phyloP scores from a whole-genome alignment of 2,113 vertebrate species.

The Lynx canadensis region DNA sequence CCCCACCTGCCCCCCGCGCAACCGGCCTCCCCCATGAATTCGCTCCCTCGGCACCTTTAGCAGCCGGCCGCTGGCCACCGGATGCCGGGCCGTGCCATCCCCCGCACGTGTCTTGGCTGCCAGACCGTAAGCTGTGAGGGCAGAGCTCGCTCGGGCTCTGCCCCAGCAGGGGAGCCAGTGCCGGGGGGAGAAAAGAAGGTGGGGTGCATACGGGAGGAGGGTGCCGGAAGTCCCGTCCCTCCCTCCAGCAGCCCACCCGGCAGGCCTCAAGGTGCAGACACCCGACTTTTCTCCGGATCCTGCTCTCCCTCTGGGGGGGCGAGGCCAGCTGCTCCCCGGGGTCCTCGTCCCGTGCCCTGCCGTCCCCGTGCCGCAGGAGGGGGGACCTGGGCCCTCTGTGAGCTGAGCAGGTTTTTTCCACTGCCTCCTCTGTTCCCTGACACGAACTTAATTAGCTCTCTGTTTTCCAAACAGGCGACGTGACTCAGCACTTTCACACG shows the following conservation, averaged over 20 bases:
- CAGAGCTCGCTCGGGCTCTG: rapidly evolving
- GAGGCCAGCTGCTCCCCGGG: no score
- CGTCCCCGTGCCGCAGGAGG: neutral
- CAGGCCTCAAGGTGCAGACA: neutral
- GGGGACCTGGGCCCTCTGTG: no score
- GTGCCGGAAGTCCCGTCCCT: rapidly evolving
- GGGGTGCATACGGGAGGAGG: rapidly evolving
- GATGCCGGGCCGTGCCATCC: neutral
- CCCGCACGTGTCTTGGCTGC: rapidly evolving
- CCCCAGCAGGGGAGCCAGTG: neutral
- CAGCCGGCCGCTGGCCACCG: neutral
- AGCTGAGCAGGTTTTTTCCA: neutral
- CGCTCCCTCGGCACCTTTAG: rapidly evolving
- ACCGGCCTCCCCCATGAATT: rapidly evolving
- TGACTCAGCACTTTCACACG: slow-evolving; percentile 77
- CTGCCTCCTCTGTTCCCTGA: neutral
- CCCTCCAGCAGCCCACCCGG: no score
- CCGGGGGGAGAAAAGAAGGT: rapidly evolving
- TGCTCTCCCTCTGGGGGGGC: neutral
- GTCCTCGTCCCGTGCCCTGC: neutral
- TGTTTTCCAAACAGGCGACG: slow-evolving; percentile 71
- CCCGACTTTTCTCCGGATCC: neutral
- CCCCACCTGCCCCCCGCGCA: neutral
- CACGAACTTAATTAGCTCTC: slow-evolving; percentile 78
- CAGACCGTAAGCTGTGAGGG: neutral